Evolutionary conservation across 2,888 invertebrate genomes (phyloP), one percentile per base, ranked within the genome.

Genomic region (Agonopterix subpropinquella): DNA sequence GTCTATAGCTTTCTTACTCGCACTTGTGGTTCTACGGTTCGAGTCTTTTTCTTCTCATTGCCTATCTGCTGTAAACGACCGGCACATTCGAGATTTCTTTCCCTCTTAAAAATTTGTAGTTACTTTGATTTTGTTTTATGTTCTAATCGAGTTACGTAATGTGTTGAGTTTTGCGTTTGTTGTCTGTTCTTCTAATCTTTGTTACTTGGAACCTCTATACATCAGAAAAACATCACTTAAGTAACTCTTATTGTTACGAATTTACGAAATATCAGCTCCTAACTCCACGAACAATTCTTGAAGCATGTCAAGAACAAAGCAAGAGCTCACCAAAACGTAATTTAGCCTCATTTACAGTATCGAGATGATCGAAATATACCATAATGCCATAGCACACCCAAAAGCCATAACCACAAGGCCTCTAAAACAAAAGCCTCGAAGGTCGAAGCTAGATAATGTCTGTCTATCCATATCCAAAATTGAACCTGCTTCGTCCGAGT

Each of bases 31-130:
- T 59, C 68, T 70, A 77, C 70, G 76, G 83, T 83, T 84, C 74
- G 76, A 64, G 70, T 80, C 78, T 82, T 85, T 83, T 84, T 82
- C 74, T 76, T 75, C 70, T 68, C 65, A 57, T 78, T 78, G 73
- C 67, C 68, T 79, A 80, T 77, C 73, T 78, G 68, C 69, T 72
- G 71, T 70, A 75, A 73, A 68, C 70, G 70, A 61, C 64, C 63
- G 59, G 53, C 52, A 61, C 58, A 68, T 68, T 72, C 62, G 66
- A 69, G 63, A 64, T 66, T 67, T 68, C 68, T 69, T 67, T 70
- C 57, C 64, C 62, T 63, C 57, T 62, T 61, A 63, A 64, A 61
- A 63, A 58, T 63, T 53, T 58, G 54, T 68, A 59, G 59, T 64
- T 61, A 46, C 53, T 52, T 64, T 65, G 58, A 65, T 65, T 56